Evolutionary conservation across 2,113 vertebrate genomes (phyloP), one percentile per base, ranked within the genome.

Genomic region (Grantiella picta): DNA sequence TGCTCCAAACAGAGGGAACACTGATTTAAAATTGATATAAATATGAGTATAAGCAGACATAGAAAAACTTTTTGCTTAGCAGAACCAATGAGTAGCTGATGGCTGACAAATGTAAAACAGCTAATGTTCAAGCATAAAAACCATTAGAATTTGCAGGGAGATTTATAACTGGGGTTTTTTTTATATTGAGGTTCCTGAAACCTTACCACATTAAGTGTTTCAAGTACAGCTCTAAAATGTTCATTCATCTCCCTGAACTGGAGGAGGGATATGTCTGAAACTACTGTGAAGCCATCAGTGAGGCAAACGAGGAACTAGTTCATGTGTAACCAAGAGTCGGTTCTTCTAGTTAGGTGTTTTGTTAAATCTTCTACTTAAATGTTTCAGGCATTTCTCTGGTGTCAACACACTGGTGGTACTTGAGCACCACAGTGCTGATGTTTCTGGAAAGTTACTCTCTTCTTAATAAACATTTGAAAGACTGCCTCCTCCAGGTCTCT

Each of bases 1-100:
- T 95, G 47, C 33, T 94, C 24, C 1, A 2, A 89, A 91, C 61
- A 96, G 72, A 96, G 49, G 42, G 73, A 89, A 47, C 16, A 40
- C 23, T 90, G 78, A 90, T 87, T 80, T 94, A 11, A 89, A 75
- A 45, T 72, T 4, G 60, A 72, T 60, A 79, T 69, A 50, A 71
- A 60, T 64, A 24, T 65, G 11, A 42, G 8, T 69, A 40, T 85
- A 36, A 72, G 36, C 29, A 69, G 53, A 60, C 12, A 35, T 47
- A 82, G 44, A 68, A 82, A 42, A 92, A 14, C 31, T 70, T 80
- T 7, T 31, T 89, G 49, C 49, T 75, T 91, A 49, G 57, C 65
- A 92, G 28, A 27, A 71, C 35, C 35, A 42, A 9, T 69, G 20
- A 76, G 44, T 91, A 92, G n/a, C 61, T 76, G 44, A 31, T 83